A percentile compares a stretch with the other conserved stretches of the same genome.
These are phyloP conservation scores for Rhinopomastus cyanomelas DNA, from an alignment of 2,113 vertebrate genomes.

Conservation along the genomic window DNA sequence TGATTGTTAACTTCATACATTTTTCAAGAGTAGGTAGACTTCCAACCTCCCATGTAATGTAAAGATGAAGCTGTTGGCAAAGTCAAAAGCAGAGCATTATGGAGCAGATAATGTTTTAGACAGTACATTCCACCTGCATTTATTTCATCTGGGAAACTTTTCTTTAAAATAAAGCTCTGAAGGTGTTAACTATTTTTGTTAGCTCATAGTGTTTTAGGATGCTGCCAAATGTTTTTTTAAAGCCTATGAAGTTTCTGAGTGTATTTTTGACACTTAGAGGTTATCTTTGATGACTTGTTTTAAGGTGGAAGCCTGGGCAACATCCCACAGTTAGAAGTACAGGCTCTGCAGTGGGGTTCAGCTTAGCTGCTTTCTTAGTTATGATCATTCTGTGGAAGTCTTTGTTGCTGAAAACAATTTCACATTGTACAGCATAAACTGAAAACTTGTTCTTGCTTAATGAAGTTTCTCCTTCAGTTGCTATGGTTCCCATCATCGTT, in stretches of 20 bases:
- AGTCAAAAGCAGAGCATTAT: background rate
- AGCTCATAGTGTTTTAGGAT: background rate
- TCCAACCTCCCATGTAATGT: background rate
- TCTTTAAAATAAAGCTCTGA: background rate
- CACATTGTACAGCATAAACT: background rate
- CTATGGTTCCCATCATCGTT: slow-evolving; percentile 24
- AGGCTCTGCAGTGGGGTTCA: background rate
- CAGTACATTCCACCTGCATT: background rate
- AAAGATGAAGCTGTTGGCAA: background rate
- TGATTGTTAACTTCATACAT: background rate
- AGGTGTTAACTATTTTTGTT: background rate
- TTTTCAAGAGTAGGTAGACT: background rate
- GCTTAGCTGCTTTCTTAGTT: background rate
- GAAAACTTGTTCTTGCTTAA: slow-evolving; percentile 35
- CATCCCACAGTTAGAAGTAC: background rate
- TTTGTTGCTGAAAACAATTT: slow-evolving; percentile 44
- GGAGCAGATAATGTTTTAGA: background rate
- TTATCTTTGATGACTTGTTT: background rate
- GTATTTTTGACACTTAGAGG: background rate
- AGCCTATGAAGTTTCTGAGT: background rate
- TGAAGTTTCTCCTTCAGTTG: slow-evolving; percentile 52
- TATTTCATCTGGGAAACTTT: background rate
- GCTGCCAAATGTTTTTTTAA: background rate
- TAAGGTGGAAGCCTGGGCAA: background rate
- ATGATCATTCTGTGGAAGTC: background rate